Evolutionary conservation across 1,140 invertebrate species (phyloP), one percentile per base, ranked within the genome.

Genomic region (Sesamia nonagrioides): DNA sequence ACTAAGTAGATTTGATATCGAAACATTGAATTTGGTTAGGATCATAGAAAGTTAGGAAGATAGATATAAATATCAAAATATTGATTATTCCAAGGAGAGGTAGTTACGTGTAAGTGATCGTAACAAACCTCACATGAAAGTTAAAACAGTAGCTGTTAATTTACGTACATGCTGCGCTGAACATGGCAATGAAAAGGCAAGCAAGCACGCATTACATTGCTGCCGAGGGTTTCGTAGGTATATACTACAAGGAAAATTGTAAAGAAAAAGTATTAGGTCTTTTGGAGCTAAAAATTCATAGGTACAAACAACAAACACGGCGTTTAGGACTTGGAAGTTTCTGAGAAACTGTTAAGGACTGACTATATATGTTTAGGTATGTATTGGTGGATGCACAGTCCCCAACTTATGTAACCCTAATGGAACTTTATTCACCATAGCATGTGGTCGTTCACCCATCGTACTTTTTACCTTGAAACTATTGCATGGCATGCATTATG

Each of bases 401-500:
- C 37, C 21, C 17, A n/a, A 50, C 42, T 33, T 71, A 52, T 71
- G 27, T 35, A 52, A 71, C 27, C 68, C 54, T 74, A 74, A 58
- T 2, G 18, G 13, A n/a, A 45, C 8, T 48, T 15, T 48, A 18
- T 68, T 21, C 63, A 45, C 21, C 18, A n/a, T 48, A 42, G 58
- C 73, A 75, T 75, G 56, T 33, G 73, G 73, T 63, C 73, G 27
- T 75, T 75, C 58, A 75, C 58, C 45, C 56, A 61, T 50, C 42
- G 54, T 17, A 75, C 37, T 42, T 48, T 48, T 48, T 48, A 48
- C 54, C 33, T 56, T 75, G 37, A 61, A 48, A 13, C 27, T 61
- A 42, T 61, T 75, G 73, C 73, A 75, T 63, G 73, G 73, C 73
- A 75, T 61, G 73, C 27, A 63, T 56, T 73, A 56, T 73, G 33